phyloP scores from a whole-genome alignment of 2,797 vertebrate genomes.

The Aplochiton taeniatus region DNA sequence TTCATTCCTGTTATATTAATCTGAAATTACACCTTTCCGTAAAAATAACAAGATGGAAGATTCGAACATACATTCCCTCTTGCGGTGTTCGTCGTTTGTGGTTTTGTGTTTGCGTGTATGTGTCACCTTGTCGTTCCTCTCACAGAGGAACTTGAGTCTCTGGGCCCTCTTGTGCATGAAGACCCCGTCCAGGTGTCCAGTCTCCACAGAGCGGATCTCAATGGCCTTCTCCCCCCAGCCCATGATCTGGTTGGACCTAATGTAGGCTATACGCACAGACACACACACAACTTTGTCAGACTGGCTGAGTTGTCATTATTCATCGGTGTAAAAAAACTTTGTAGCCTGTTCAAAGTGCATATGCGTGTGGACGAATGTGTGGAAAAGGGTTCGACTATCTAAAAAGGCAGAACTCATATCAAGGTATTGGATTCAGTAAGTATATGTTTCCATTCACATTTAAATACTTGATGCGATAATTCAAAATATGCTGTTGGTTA shows the following conservation, averaged over 20 bases:
- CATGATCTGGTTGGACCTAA: slow-evolving; percentile 97
- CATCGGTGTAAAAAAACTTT: no score
- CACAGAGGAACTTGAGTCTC: slow-evolving; percentile 91
- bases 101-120: not conserved
- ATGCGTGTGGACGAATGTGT: no score
- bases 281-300: slow-evolving; percentile 11
- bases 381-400: no score
- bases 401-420: no score
- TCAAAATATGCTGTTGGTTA: no score
- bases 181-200: slow-evolving; percentile 89
- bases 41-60: no score
- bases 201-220: slow-evolving; percentile 93
- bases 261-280: slow-evolving; percentile 77
- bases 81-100: not conserved
- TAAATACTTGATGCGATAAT: no score
- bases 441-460: no score
- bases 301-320: slow-evolving; percentile 52
- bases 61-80: not conserved
- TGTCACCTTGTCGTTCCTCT: slow-evolving; percentile 89
- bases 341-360: no score
- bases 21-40: no score
- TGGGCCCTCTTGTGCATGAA: slow-evolving; percentile 95
- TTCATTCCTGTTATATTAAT: no score
- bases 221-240: slow-evolving; percentile 95
- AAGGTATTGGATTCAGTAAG: no score